Conservation (phyloP, 2,888 invertebrate species). For the Nemurella pictetii region DNA sequence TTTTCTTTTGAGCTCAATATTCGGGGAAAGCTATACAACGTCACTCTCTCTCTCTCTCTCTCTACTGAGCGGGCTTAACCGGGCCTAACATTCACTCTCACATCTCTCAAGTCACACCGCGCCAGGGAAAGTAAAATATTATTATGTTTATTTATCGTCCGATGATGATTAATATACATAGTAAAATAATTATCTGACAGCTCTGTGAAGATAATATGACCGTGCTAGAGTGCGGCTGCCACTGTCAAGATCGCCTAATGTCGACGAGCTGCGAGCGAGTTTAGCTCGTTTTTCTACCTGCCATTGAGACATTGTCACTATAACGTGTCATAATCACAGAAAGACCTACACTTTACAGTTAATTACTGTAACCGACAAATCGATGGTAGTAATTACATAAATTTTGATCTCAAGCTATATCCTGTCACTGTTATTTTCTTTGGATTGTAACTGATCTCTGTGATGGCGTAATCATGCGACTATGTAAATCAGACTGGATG, state of each 20-base stretch:
- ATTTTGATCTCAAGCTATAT: too few species aligned
- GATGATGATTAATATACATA: background rate
- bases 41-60: background rate
- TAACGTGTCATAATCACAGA: background rate
- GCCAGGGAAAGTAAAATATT: background rate
- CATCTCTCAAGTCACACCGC: background rate
- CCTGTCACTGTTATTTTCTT: too few species aligned
- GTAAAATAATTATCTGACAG: background rate
- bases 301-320: background rate
- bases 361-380: background rate
- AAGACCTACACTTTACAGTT: background rate
- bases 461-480: too few species aligned
- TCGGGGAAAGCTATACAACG: background rate
- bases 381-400: too few species aligned
- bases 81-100: background rate
- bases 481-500: too few species aligned
- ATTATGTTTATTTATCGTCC: background rate
- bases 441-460: too few species aligned
- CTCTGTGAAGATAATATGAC: too few species aligned
- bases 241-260: background rate
- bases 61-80: background rate
- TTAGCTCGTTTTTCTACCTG: too few species aligned
- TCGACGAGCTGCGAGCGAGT: too few species aligned
- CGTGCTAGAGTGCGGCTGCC: background rate
- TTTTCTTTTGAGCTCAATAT: background rate